Base-by-base conservation (phyloP, 2,113 vertebrate genomes). In the Calyptomena viridis region DNA sequence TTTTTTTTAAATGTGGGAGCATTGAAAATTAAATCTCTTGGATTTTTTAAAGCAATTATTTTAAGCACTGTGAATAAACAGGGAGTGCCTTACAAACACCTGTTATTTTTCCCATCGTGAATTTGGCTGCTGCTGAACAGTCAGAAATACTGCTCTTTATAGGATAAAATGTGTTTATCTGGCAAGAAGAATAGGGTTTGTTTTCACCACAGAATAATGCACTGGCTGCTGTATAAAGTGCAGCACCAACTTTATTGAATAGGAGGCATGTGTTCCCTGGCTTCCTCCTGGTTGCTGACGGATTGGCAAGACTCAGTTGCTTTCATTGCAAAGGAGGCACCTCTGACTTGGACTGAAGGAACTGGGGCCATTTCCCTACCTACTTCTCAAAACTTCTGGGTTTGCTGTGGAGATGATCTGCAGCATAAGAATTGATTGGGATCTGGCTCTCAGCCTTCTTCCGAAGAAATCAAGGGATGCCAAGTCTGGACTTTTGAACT, bases 1-100 rank as follows among this genome's bases (percentile, higher is more conserved):
- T 60, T 71, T 74, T 95, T 88, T 89, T 93, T 63, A 76, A 94
- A 76, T 94, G 87, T 74, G 72, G 66, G 62, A 92, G 62, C 83
- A 96, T 49, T 92, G 94, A 96, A 96, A 97, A 96, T 89, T 93
- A 94, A 96, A 96, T 96, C 94, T 84, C 88, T 56, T 5, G 22
- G 66, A 87, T 72, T 95, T 93, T 94, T 94, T 89, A 15, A 23
- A 94, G 96, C 91, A 91, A 96, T 96, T 97, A 96, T 97, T 97
- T 97, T 96, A 97, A 97, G 94, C 83, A 69, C 96, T 80, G 90
- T 90, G 96, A 97, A 95, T 91, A 97, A 97, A 94, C 94, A 95
- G 91, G 91, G 94, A 95, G 93, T 84, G 94, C 68, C 93, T 94
- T 92, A 95, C 91, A 95, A 96, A 96, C 93, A 95, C 96, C 96